Conservation (phyloP, 1,140 invertebrate genomes). For the Drosophila athabasca region DNA sequence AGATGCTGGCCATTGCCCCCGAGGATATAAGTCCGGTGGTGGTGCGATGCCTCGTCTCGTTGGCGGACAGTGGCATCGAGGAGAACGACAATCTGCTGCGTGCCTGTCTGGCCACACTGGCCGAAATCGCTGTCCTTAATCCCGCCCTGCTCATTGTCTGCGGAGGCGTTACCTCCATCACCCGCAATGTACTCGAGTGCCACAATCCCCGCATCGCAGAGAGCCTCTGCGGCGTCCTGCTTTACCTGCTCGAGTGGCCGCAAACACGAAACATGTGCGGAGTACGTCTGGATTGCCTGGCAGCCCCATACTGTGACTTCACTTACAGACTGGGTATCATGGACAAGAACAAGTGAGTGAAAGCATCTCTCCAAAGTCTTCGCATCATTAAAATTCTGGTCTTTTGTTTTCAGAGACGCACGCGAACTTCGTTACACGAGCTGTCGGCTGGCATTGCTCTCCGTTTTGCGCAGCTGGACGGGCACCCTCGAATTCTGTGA, state of each 20-base stretch:
- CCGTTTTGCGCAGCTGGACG: slow-evolving; percentile 94
- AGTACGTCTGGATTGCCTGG: slow-evolving; percentile 91
- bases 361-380: not conserved
- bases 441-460: slow-evolving; percentile 92
- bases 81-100: slow-evolving; percentile 92
- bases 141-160: slow-evolving; percentile 91
- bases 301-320: slow-evolving; percentile 96
- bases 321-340: slow-evolving; percentile 88
- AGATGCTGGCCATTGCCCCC: slow-evolving; percentile 78
- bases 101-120: slow-evolving; percentile 92
- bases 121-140: slow-evolving; percentile 94
- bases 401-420: slow-evolving; percentile 87
- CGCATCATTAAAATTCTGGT: not conserved
- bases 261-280: slow-evolving; percentile 89
- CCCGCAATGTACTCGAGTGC: slow-evolving; percentile 91
- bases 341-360: slow-evolving; percentile 85
- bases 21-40: slow-evolving; percentile 85
- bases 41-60: slow-evolving; percentile 90
- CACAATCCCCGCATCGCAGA: slow-evolving; percentile 92
- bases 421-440: slow-evolving; percentile 92
- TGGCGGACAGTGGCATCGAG: slow-evolving; percentile 91
- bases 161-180: slow-evolving; percentile 92
- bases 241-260: slow-evolving; percentile 94
- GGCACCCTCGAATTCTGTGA: slow-evolving; percentile 94
- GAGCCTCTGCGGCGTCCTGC: slow-evolving; percentile 92